Evolutionary conservation across 2,888 invertebrate species (phyloP).

Genomic region (Chirona hameri): DNA sequence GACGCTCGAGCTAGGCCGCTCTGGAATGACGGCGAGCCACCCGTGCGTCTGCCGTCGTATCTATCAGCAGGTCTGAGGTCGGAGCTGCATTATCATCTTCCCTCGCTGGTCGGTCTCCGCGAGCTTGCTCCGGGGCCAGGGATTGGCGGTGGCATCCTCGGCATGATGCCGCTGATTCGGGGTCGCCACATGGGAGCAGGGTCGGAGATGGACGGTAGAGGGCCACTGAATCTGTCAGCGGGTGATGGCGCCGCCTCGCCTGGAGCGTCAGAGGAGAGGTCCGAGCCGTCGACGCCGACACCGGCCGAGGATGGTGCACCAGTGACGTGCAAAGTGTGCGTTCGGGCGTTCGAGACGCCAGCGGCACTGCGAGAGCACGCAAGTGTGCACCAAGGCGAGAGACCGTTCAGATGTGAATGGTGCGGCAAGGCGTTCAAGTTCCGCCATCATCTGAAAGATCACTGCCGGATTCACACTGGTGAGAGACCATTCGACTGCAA

Average conservation of each 20-base stretch:
- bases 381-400: slow-evolving; percentile 83
- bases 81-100: background rate
- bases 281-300: background rate
- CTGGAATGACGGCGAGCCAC: background rate
- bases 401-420: slow-evolving; percentile 90
- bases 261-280: background rate
- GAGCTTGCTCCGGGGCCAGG: background rate
- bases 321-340: slow-evolving; percentile 79
- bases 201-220: background rate
- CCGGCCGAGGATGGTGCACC: background rate
- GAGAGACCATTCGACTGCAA: slow-evolving; percentile 85
- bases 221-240: background rate
- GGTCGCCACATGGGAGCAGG: background rate
- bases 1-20: background rate
- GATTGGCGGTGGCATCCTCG: background rate
- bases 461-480: slow-evolving; percentile 87
- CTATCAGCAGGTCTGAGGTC: background rate
- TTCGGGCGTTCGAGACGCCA: slow-evolving; percentile 87
- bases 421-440: slow-evolving; percentile 90
- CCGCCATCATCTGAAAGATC: slow-evolving; percentile 91
- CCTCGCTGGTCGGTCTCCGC: background rate
- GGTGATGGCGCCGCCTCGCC: background rate
- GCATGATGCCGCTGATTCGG: background rate
- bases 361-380: slow-evolving; percentile 80
- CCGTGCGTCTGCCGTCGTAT: background rate